Conservation (phyloP, 2,888 invertebrate species). For the Arctia plantaginis region DNA sequence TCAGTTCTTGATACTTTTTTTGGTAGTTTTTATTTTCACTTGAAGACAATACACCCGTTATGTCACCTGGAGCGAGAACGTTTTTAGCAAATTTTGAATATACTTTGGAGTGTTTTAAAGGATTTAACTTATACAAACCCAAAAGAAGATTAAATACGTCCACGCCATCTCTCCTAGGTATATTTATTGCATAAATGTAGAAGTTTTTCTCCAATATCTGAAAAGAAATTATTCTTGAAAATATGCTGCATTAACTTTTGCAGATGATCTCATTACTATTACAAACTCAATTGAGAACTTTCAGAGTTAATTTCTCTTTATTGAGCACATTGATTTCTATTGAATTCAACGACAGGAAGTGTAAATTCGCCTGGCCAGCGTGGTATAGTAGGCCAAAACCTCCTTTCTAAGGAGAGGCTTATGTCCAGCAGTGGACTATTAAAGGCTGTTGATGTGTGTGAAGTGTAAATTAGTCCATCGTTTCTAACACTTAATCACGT, state of each 20-base stretch:
- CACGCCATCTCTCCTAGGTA: constrained; percentile 18
- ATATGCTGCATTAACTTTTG: neutral
- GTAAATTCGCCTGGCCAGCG: too few relatives aligned
- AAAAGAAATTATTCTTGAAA: constrained; percentile 16
- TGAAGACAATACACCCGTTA: constrained; percentile 13
- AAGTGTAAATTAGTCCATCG: constrained; percentile 32
- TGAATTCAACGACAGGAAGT: constrained; percentile 29
- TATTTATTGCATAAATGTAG: neutral
- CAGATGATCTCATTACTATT: neutral
- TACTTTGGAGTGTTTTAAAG: constrained; percentile 67
- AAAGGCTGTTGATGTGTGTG: too few relatives aligned
- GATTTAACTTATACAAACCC: constrained; percentile 73
- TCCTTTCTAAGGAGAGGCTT: too few relatives aligned
- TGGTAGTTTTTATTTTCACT: constrained; percentile 33
- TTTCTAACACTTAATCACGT: constrained; percentile 28
- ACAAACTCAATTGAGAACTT: neutral
- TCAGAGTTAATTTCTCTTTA: neutral
- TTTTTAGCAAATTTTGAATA: constrained; percentile 67
- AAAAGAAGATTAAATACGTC: constrained; percentile 70
- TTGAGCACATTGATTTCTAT: neutral
- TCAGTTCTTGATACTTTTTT: constrained; percentile 39
- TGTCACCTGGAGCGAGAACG: constrained; percentile 50
- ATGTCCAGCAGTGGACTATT: too few relatives aligned
- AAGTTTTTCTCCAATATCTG: constrained; percentile 26
- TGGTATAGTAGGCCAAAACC: too few relatives aligned